phyloP scores from a whole-genome alignment of 2,888 invertebrate genomes.

The Drosophila birchii region DNA sequence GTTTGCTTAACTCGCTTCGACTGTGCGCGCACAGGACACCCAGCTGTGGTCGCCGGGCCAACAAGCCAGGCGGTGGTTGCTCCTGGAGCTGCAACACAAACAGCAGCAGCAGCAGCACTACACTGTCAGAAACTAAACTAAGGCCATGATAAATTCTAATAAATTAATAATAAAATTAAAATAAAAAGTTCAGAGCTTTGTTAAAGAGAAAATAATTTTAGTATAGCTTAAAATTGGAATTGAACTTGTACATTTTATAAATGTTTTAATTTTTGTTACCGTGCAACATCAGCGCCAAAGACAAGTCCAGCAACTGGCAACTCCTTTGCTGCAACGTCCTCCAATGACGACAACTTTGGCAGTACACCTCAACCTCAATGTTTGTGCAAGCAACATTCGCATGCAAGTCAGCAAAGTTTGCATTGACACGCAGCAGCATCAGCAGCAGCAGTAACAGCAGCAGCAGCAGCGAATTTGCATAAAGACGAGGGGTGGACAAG shows the following conservation, averaged over 20 bases:
- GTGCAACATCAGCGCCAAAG: conserved; percentile 48
- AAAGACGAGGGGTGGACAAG: conserved; percentile 74
- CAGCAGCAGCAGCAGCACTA: conserved; percentile 53
- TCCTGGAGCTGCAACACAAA: conserved; percentile 72
- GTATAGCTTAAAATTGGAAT: neutral
- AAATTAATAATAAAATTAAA: neutral
- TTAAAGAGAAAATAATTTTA: neutral
- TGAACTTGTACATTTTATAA: neutral
- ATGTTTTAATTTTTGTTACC: neutral
- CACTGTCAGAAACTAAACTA: neutral
- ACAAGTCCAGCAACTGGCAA: conserved; percentile 43
- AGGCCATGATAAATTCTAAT: neutral
- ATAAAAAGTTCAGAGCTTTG: neutral
- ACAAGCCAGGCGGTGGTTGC: conserved; percentile 72
- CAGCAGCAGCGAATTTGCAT: conserved; percentile 81
- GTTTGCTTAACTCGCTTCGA: conserved; percentile 71
- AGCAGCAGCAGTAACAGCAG: conserved; percentile 49
- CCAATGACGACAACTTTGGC: conserved; percentile 73
- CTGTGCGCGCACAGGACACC: conserved; percentile 78
- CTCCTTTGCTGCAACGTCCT: conserved; percentile 44
- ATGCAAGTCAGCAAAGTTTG: conserved; percentile 83
- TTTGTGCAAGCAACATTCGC: conserved; percentile 82
- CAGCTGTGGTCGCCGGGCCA: conserved; percentile 75
- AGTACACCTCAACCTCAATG: conserved; percentile 82
- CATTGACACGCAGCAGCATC: conserved; percentile 82